Base-by-base conservation (phyloP, 2,113 vertebrate species). In the Psilopogon haemacephalus region DNA sequence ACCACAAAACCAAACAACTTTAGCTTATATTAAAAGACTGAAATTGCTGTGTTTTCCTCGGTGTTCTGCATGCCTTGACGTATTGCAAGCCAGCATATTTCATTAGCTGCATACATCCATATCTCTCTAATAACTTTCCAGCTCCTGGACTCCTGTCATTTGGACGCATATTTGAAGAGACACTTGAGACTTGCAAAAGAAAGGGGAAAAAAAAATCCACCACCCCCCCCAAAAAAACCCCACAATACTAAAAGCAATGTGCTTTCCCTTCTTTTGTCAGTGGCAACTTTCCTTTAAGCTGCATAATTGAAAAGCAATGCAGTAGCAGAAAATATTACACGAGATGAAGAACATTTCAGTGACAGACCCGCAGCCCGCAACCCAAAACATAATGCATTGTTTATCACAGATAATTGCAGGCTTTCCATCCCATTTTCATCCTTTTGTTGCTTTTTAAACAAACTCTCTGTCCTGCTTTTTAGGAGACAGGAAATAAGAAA, bases 11-110 rank as follows among this genome's bases (percentile, higher is more conserved):
- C 69, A 3, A 89, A 86, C 24, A 93, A 93, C 96, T 96, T 90
- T 90, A 89, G 82, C 54, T 89, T 95, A 92, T 96, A 98, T 98
- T 97, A 97, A 97, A 97, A 97, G 97, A 98, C 94, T 97, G 97
- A 97, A 95, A 97, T 96, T 54, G 74, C 94, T 78, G 93, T 93
- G 89, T 85, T 96, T 95, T 62, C 91, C 69, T 97, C 93, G 54
- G 62, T 89, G 82, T 96, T 97, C 96, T 93, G 96, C 91, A 95
- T 90, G 88, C 94, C 81, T 91, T 96, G 64, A 93, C 95, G 91
- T 96, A 97, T 90, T 95, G 72, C 95, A 95, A 97, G 94, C 33
- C 7, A 93, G 89, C 82, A 93, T 97, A 97, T 98, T 98, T 97
- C 86, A 97, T 97, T 97, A 98, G 93, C 78, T 95, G 95, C 83